These are phyloP conservation scores for Acholoe squamosa DNA, from an alignment of 2,888 invertebrate genomes.

Conservation along the genomic window DNA sequence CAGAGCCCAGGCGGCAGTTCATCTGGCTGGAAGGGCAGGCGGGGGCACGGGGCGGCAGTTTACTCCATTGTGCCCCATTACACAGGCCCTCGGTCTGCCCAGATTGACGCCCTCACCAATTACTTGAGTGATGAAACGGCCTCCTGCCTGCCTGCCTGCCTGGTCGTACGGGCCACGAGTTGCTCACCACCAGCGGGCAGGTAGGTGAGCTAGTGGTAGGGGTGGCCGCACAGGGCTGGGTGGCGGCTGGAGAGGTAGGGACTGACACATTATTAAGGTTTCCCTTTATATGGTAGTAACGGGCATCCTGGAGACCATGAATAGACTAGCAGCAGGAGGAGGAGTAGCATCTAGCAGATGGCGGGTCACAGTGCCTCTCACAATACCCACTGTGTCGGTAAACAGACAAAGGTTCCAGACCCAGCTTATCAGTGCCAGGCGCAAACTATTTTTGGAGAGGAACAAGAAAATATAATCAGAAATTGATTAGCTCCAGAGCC, in stretches of 20 bases:
- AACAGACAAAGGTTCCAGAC: background rate
- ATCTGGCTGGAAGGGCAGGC: background rate
- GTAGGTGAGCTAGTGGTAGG: background rate
- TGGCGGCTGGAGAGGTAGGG: background rate
- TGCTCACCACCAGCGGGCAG: background rate
- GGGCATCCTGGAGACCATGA: too few species aligned
- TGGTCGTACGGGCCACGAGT: background rate
- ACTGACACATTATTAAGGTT: too few species aligned
- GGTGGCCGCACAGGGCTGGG: background rate
- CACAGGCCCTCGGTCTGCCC: background rate
- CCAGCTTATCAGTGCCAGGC: background rate
- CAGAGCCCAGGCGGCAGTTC: background rate
- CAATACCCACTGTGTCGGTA: too few species aligned
- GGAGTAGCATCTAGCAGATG: too few species aligned
- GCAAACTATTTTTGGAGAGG: background rate
- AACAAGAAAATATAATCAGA: background rate
- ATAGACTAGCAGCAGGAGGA: too few species aligned
- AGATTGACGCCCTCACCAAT: slow-evolving; percentile 23
- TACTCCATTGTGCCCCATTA: background rate
- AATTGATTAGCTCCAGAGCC: background rate
- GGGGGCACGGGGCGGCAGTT: background rate
- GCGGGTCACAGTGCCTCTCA: too few species aligned
- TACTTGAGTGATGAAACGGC: slow-evolving; percentile 33
- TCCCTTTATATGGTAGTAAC: too few species aligned
- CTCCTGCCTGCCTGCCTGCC: background rate